Evolutionary conservation across 2,797 vertebrate genomes (phyloP).

Genomic region (Diglossa cyanea): DNA sequence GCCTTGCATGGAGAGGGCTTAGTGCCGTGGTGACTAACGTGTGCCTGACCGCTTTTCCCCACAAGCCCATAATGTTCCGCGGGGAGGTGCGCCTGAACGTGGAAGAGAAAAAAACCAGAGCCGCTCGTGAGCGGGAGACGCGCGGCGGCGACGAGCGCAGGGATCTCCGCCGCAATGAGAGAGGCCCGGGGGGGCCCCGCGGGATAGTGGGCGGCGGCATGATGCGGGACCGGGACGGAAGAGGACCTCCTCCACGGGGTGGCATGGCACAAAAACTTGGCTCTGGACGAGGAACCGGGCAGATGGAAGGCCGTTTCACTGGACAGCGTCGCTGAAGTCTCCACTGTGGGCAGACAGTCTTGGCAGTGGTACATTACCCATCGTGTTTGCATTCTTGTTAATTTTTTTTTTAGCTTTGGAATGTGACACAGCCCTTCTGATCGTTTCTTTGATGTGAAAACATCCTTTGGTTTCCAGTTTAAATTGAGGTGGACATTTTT

Average conservation of each 20-base stretch:
- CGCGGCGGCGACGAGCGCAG: slow-evolving; percentile 84
- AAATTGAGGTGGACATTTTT: slow-evolving; percentile 88
- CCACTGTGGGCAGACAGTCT: slow-evolving; percentile 71
- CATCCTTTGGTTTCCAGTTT: slow-evolving; percentile 84
- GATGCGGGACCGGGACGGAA: slow-evolving; percentile 90
- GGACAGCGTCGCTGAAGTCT: slow-evolving; percentile 87
- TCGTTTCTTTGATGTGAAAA: slow-evolving; percentile 88
- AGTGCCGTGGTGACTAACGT: neutral
- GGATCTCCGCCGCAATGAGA: slow-evolving; percentile 86
- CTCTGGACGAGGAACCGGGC: slow-evolving; percentile 85
- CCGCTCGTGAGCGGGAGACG: slow-evolving; percentile 89
- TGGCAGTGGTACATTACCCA: slow-evolving; percentile 87
- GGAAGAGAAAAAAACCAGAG: slow-evolving; percentile 96
- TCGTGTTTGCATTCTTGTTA: slow-evolving; percentile 92
- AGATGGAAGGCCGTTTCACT: slow-evolving; percentile 89
- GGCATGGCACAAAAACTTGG: slow-evolving; percentile 83
- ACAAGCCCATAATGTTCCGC: slow-evolving; percentile 96
- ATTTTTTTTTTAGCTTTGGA: slow-evolving; percentile 89
- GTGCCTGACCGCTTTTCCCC: slow-evolving; percentile 39
- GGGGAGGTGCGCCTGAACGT: slow-evolving; percentile 97
- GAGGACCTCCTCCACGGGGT: slow-evolving; percentile 88
- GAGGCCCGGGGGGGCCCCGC: slow-evolving; percentile 85
- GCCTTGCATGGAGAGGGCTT: fast-evolving
- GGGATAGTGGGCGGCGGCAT: slow-evolving; percentile 86
- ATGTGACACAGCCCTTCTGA: slow-evolving; percentile 94